Evolutionary conservation across 2,797 vertebrate genomes (phyloP).

Genomic region (Pogonophryne albipinna): DNA sequence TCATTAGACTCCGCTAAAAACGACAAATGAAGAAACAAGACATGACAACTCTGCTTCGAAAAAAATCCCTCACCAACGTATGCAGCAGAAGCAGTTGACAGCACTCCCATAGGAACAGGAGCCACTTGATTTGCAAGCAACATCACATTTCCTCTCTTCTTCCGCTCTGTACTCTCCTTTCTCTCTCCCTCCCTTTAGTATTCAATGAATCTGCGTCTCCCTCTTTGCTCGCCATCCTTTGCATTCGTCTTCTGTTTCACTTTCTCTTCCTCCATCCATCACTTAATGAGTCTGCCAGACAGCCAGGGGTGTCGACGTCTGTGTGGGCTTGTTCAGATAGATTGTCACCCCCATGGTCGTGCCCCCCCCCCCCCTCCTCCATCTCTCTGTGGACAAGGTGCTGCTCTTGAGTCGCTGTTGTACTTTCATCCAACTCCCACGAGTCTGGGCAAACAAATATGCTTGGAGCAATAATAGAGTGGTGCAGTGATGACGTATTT

Average conservation of each 20-base stretch:
- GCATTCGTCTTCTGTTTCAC: constrained; percentile 13
- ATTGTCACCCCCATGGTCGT: not conserved
- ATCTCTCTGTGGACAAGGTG: constrained; percentile 7
- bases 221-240: constrained; percentile 15
- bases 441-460: constrained; percentile 12
- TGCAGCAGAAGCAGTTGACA: constrained; percentile 15
- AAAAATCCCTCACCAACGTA: not conserved
- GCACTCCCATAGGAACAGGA: constrained; percentile 30
- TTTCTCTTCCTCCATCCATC: constrained; percentile 19
- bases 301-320: constrained; percentile 5
- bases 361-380: not conserved
- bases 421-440: constrained; percentile 4
- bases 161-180: not conserved
- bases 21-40: constrained; percentile 41
- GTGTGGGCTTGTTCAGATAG: constrained; percentile 26
- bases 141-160: constrained; percentile 14
- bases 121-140: constrained; percentile 36
- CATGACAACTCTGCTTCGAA: not conserved
- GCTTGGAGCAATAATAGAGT: constrained; percentile 4
- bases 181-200: constrained; percentile 14
- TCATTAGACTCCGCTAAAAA: constrained; percentile 54
- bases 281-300: constrained; percentile 22
- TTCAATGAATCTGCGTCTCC: constrained; percentile 6
- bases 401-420: not conserved
- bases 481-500: too few species aligned